Evolutionary conservation across 2,113 vertebrate genomes (phyloP).

Genomic region (Scortum barcoo): DNA sequence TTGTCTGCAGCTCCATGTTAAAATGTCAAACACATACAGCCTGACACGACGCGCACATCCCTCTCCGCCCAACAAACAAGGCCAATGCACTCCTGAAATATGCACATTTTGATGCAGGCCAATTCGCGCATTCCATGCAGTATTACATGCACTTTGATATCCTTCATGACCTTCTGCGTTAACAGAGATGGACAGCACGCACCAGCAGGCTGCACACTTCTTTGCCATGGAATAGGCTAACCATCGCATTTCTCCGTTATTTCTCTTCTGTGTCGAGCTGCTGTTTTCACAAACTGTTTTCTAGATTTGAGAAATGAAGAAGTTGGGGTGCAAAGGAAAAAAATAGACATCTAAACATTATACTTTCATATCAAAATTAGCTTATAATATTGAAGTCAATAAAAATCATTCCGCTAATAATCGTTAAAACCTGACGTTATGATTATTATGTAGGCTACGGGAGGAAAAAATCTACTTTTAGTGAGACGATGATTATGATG

Average conservation of each 20-base stretch:
- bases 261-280: background rate
- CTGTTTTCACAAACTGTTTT: background rate
- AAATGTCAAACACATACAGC: constrained; percentile 61
- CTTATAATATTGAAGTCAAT: background rate
- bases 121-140: constrained; percentile 6
- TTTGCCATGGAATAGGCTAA: background rate
- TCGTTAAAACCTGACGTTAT: too few relatives aligned
- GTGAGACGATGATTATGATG: background rate
- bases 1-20: constrained; percentile 53
- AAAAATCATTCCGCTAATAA: accelerated
- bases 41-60: constrained; percentile 10
- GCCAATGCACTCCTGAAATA: constrained; percentile 34
- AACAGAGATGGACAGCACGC: constrained; percentile 32
- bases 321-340: background rate
- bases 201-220: constrained; percentile 21
- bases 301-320: background rate
- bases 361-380: background rate
- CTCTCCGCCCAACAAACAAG: background rate
- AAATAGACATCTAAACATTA: background rate
- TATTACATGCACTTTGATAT: too few relatives aligned
- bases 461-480: background rate
- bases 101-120: constrained; percentile 31
- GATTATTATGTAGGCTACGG: too few relatives aligned
- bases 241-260: constrained; percentile 60
- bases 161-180: constrained; percentile 63